A percentile compares a stretch with the other conserved stretches of the same genome.
These are phyloP conservation scores for Chloebia gouldiae DNA, from an alignment of 2,113 vertebrate species.

Conservation along the genomic window DNA sequence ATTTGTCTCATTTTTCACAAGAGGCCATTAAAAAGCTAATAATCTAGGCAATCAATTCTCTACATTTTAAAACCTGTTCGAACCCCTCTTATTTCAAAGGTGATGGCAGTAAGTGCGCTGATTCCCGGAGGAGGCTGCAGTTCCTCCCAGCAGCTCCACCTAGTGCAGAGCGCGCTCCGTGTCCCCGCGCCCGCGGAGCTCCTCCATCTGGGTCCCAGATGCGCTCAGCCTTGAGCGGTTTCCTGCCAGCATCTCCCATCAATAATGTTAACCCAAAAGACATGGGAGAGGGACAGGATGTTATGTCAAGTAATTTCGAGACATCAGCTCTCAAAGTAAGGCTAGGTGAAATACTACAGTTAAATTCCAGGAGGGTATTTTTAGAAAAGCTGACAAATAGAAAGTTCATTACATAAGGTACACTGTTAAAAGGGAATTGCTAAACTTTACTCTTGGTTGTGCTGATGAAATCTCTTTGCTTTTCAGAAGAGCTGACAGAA, in stretches of 20 bases:
- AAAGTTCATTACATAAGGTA: background rate
- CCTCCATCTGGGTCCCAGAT: constrained; percentile 16
- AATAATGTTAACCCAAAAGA: background rate
- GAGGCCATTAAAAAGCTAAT: background rate
- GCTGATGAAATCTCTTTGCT: background rate
- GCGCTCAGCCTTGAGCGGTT: background rate
- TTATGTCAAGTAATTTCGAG: background rate
- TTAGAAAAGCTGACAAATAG: background rate
- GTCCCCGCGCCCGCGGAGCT: background rate
- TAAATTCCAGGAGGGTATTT: background rate
- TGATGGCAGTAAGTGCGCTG: background rate
- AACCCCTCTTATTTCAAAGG: background rate
- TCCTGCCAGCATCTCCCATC: background rate
- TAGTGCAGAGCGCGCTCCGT: background rate
- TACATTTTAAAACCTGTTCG: background rate
- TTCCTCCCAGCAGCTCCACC: constrained; percentile 10
- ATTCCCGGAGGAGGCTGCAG: background rate
- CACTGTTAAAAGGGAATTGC: background rate
- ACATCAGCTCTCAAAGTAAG: background rate
- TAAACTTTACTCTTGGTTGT: background rate
- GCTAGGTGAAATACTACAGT: background rate
- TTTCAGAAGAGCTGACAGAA: background rate
- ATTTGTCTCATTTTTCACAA: background rate
- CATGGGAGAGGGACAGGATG: background rate
- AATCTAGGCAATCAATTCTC: background rate